phyloP scores from a whole-genome alignment of 2,888 invertebrate species.

The Lasioglossum zephyrum region DNA sequence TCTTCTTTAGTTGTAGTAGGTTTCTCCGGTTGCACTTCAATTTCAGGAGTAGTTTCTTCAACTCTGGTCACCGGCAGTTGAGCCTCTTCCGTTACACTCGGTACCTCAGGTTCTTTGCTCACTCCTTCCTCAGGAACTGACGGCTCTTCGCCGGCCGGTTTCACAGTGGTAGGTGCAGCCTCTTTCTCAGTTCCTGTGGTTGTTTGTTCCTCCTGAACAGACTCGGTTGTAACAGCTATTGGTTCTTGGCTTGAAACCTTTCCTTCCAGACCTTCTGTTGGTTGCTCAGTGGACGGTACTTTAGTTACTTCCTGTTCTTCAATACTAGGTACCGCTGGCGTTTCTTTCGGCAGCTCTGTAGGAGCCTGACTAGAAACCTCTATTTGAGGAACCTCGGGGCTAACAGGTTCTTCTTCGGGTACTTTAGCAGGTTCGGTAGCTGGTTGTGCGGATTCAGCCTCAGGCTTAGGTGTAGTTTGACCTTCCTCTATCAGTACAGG shows the following conservation, averaged over 20 bases:
- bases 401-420: constrained; percentile 45
- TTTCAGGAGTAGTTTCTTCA: constrained; percentile 26
- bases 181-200: constrained; percentile 36
- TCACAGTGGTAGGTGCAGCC: constrained; percentile 17
- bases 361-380: constrained; percentile 52
- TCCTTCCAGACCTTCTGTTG: constrained; percentile 41
- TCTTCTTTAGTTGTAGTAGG: constrained; percentile 27
- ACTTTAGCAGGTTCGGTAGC: constrained; percentile 51
- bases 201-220: constrained; percentile 31
- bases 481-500: constrained; percentile 22
- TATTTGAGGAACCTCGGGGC: constrained; percentile 48
- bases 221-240: constrained; percentile 31
- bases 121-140: constrained; percentile 38
- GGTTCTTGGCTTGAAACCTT: constrained; percentile 43
- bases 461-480: constrained; percentile 46
- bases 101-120: constrained; percentile 45
- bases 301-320: constrained; percentile 37
- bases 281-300: constrained; percentile 29
- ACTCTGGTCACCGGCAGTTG: constrained; percentile 29
- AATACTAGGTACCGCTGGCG: constrained; percentile 41
- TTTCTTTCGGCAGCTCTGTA: constrained; percentile 50
- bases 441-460: constrained; percentile 34
- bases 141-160: constrained; percentile 18
- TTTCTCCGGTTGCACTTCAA: constrained; percentile 14
- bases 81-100: constrained; percentile 47